A percentile compares a stretch with the other conserved stretches of the same genome.
Evolutionary conservation across 2,113 vertebrate genomes (phyloP).

Genomic region (Himantopus leucocephalus): DNA sequence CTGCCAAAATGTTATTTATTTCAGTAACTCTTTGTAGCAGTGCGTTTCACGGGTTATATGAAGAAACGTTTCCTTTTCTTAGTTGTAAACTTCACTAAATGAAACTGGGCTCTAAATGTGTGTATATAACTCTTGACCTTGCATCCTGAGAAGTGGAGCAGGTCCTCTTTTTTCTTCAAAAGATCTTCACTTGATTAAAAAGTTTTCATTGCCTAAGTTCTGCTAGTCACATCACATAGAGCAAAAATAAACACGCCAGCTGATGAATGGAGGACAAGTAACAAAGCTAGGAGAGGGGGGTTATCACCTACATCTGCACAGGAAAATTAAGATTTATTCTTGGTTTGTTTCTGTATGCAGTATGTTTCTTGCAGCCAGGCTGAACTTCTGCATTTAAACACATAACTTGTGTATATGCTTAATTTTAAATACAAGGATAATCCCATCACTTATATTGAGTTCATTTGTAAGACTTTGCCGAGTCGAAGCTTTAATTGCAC

Average conservation of each 20-base stretch:
- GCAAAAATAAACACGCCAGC: conserved; percentile 47
- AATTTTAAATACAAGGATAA: not conserved
- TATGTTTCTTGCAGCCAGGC: not conserved
- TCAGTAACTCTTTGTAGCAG: not conserved
- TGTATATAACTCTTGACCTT: conserved; percentile 54
- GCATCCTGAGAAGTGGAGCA: conserved; percentile 5
- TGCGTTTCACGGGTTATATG: not conserved
- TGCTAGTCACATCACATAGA: conserved; percentile 8
- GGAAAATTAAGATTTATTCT: conserved; percentile 18
- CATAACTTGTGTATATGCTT: rapidly evolving
- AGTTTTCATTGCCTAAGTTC: conserved; percentile 44
- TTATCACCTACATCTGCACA: not conserved
- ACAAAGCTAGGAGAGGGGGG: not conserved
- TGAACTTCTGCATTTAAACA: conserved; percentile 1
- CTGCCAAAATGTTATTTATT: not conserved
- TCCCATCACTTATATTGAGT: not conserved
- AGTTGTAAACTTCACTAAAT: conserved; percentile 14
- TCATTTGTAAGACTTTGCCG: not conserved
- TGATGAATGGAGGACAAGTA: conserved; percentile 35
- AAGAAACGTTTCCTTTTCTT: conserved; percentile 41
- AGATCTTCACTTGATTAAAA: conserved; percentile 48
- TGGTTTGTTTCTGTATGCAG: not conserved
- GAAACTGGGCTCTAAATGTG: not conserved
- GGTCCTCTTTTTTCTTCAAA: not conserved
- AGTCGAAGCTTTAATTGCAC: not conserved